A percentile compares a stretch with the other conserved stretches of the same genome.
Conservation (phyloP, 2,888 invertebrate species). For the Octodonta nipae region DNA sequence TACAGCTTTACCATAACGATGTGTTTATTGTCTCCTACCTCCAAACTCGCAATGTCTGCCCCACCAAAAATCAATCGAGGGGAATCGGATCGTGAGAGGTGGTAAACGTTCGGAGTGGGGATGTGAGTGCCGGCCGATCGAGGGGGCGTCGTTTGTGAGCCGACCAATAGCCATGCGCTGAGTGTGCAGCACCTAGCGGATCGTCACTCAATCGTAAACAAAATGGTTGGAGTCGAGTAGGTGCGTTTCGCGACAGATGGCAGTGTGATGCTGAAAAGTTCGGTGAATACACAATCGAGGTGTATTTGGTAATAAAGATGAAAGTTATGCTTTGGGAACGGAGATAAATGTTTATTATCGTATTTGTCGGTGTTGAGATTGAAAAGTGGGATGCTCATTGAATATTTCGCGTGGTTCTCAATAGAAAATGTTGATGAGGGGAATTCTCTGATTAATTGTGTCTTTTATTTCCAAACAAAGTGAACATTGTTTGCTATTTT, state of each 20-base stretch:
- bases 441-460: no score
- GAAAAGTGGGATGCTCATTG: no score
- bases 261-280: conserved; percentile 17
- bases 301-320: background rate
- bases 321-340: no score
- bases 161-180: conserved; percentile 42
- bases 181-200: conserved; percentile 30
- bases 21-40: conserved; percentile 32
- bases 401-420: no score
- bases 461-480: no score
- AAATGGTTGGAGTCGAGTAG: conserved; percentile 41
- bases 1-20: conserved; percentile 37
- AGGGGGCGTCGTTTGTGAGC: conserved; percentile 28
- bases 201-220: conserved; percentile 41
- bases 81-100: conserved; percentile 17
- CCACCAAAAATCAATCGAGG: conserved; percentile 19
- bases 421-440: no score
- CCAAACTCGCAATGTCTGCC: conserved; percentile 13
- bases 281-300: conserved; percentile 11
- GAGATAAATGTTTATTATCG: no score
- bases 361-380: no score
- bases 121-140: conserved; percentile 19
- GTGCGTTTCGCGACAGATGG: conserved; percentile 39
- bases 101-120: conserved; percentile 20
- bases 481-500: no score